Percentiles rank a stretch among this genome's conserved stretches.
Evolutionary conservation across 2,797 vertebrate species (phyloP).

Genomic region (Arrhamphus sclerolepis): DNA sequence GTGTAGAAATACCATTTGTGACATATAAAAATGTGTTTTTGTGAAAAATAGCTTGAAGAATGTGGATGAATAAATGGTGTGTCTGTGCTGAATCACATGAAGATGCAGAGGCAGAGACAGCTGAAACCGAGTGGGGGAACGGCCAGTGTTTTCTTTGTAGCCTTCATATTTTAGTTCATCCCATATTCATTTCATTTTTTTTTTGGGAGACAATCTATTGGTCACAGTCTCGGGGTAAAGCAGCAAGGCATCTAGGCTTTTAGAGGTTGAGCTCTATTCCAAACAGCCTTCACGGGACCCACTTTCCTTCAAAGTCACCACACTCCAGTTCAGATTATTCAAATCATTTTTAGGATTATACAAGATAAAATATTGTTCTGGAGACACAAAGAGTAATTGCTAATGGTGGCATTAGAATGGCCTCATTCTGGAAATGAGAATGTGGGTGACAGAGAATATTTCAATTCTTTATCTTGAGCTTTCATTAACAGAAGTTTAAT

Average conservation of each 20-base stretch:
- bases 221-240: constrained; percentile 63
- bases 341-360: constrained; percentile 64
- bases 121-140: constrained; percentile 14
- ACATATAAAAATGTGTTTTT: constrained; percentile 4
- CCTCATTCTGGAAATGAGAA: constrained; percentile 75
- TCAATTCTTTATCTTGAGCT: constrained; percentile 79
- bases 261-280: constrained; percentile 34
- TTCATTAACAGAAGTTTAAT: constrained; percentile 81
- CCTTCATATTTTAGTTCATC: constrained; percentile 36
- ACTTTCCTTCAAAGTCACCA: constrained; percentile 32
- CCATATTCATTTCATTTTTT: constrained; percentile 60
- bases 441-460: constrained; percentile 70
- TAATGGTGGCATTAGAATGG: constrained; percentile 70
- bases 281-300: constrained; percentile 28
- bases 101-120: constrained; percentile 7
- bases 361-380: constrained; percentile 69
- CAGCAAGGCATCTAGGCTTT: constrained; percentile 19
- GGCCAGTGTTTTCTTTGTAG: constrained; percentile 47
- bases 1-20: neutral
- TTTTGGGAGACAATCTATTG: constrained; percentile 59
- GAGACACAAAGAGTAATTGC: constrained; percentile 69
- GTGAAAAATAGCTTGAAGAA: neutral
- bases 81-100: constrained; percentile 18
- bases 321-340: constrained; percentile 48
- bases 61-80: constrained; percentile 15